phyloP scores from a whole-genome alignment of 2,113 vertebrate species.

The Chaenogobius annularis region DNA sequence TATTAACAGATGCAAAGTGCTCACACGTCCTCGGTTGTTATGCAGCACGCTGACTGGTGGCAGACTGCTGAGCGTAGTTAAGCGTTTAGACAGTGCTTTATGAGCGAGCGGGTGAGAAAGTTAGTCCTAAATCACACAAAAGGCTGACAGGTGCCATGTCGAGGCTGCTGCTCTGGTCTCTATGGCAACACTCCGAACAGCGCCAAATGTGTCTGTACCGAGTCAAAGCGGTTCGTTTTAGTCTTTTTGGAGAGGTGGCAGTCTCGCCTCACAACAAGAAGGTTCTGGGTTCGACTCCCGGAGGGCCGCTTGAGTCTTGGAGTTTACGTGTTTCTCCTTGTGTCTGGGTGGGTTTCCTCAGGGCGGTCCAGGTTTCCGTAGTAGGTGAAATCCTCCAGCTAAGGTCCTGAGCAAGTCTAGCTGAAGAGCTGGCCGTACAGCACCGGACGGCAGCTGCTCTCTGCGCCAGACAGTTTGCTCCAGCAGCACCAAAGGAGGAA shows the following conservation, averaged over 20 bases:
- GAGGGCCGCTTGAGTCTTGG: no score
- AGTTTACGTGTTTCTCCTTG: no score
- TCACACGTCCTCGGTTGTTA: background rate
- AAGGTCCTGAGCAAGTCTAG: no score
- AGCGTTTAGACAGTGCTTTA: background rate
- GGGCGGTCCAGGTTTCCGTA: no score
- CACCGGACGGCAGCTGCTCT: no score
- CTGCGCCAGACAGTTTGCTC: no score
- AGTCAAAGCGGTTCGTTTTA: conserved; percentile 12
- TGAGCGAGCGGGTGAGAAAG: background rate
- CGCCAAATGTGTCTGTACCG: background rate
- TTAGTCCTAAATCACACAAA: conserved; percentile 1
- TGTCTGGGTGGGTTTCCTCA: no score
- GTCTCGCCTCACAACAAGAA: background rate
- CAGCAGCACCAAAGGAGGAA: no score
- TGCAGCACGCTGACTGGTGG: background rate
- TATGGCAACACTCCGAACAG: conserved; percentile 49
- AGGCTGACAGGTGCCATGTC: conserved; percentile 31
- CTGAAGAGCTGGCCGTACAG: no score
- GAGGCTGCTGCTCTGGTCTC: conserved; percentile 39
- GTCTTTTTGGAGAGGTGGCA: background rate
- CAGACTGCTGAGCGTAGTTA: background rate
- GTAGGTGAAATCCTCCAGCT: no score
- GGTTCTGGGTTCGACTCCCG: no score
- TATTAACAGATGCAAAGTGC: no score